Conservation (phyloP, 1,140 invertebrate genomes). For the Chrysoperla carnea region DNA sequence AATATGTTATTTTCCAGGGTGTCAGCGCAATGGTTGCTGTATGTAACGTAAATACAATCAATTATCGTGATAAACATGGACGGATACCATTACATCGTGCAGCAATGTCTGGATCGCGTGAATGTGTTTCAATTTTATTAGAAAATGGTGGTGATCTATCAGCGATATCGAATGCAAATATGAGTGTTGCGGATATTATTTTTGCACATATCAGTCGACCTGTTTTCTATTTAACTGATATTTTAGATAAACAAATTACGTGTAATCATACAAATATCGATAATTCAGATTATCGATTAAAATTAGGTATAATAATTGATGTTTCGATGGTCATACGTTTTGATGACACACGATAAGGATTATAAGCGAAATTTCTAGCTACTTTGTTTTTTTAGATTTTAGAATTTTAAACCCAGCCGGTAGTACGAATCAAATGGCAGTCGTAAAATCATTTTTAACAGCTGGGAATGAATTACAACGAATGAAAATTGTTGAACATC, state of each 20-base stretch:
- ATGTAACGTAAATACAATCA: not conserved
- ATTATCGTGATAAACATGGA: slow-evolving; percentile 4
- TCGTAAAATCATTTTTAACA: slow-evolving; percentile 15
- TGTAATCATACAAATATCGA: slow-evolving; percentile 3
- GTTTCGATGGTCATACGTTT: too few species aligned
- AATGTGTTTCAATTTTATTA: slow-evolving; percentile 15
- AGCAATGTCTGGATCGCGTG: slow-evolving; percentile 9
- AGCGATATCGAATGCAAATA: slow-evolving; percentile 10
- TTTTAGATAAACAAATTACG: slow-evolving; percentile 7
- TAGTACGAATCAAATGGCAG: slow-evolving; percentile 15
- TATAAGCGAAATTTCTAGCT: too few species aligned
- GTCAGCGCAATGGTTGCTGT: too few species aligned
- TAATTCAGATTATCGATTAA: slow-evolving; percentile 5
- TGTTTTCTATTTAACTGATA: slow-evolving; percentile 9
- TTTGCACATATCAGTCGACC: slow-evolving; percentile 10
- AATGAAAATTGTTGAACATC: slow-evolving; percentile 23
- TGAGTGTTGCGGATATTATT: slow-evolving; percentile 12
- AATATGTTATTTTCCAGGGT: too few species aligned
- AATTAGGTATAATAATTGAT: not conserved
- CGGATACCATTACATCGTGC: slow-evolving; percentile 8
- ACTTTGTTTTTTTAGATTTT: slow-evolving; percentile 19
- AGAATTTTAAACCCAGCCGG: slow-evolving; percentile 11
- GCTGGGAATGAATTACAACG: slow-evolving; percentile 9
- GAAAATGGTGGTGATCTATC: slow-evolving; percentile 17
- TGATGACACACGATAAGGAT: too few species aligned